Conservation (phyloP, 2,113 vertebrate species). For the Mohoua ochrocephala region DNA sequence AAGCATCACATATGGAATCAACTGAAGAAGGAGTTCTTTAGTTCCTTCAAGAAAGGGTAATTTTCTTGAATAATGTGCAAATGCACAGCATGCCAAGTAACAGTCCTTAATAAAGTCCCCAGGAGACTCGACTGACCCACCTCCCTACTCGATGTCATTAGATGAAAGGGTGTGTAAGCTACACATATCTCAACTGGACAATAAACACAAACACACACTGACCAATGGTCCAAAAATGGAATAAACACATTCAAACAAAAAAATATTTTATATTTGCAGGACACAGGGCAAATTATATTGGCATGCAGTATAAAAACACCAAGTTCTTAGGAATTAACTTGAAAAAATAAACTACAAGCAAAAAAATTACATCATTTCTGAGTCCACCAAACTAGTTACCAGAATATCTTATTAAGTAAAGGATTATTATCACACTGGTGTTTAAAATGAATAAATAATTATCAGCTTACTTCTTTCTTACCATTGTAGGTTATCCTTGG, state of each 20-base stretch:
- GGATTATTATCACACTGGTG: background rate
- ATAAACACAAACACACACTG: background rate
- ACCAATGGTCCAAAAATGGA: background rate
- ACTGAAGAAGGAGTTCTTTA: background rate
- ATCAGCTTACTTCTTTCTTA: conserved; percentile 69
- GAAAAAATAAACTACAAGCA: background rate
- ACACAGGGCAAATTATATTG: background rate
- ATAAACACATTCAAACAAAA: background rate
- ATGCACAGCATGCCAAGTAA: background rate
- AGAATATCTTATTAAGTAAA: background rate
- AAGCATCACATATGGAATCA: background rate
- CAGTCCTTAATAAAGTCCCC: background rate
- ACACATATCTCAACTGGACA: background rate
- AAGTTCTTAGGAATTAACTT: background rate
- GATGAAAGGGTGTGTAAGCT: background rate
- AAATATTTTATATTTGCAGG: background rate
- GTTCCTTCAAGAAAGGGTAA: background rate
- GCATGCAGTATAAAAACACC: background rate
- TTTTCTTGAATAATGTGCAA: background rate
- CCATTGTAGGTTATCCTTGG: conserved; percentile 96
- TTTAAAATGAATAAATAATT: background rate
- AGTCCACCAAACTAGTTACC: background rate
- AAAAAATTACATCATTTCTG: background rate
- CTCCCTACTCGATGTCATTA: background rate
- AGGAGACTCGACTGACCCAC: background rate